These are phyloP conservation scores for Saccostrea glomerata DNA, from an alignment of 1,140 invertebrate species.

Conservation along the genomic window DNA sequence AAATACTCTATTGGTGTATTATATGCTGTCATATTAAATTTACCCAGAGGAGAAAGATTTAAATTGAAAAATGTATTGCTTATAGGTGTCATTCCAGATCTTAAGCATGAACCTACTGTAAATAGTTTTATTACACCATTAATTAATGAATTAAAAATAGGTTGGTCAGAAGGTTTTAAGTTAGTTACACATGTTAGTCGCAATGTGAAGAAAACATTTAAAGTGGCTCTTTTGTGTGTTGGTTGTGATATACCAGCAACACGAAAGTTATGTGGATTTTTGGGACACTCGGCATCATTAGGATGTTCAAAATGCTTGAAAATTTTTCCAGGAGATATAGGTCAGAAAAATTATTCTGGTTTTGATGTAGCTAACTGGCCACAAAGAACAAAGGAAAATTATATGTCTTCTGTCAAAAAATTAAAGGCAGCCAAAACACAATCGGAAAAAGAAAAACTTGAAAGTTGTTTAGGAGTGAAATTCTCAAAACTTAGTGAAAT, in stretches of 20 bases:
- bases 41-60: constrained; percentile 36
- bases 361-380: constrained; percentile 32
- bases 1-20: constrained; percentile 53
- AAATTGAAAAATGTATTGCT: constrained; percentile 39
- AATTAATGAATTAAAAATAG: constrained; percentile 47
- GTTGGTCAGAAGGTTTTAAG: constrained; percentile 44
- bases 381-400: neutral
- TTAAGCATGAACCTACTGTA: constrained; percentile 47
- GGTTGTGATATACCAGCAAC: constrained; percentile 57
- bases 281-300: constrained; percentile 50
- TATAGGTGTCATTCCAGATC: constrained; percentile 49
- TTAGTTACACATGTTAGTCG: neutral
- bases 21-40: constrained; percentile 36
- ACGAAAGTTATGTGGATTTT: constrained; percentile 57
- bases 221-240: constrained; percentile 52
- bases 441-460: constrained; percentile 34
- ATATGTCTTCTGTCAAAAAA: neutral
- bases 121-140: constrained; percentile 46
- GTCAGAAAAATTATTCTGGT: constrained; percentile 42
- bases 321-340: constrained; percentile 38
- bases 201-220: neutral
- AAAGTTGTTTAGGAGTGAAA: constrained; percentile 29
- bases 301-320: constrained; percentile 54
- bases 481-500: constrained; percentile 28
- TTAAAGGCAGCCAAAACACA: constrained; percentile 38